Evolutionary conservation across 2,888 invertebrate genomes (phyloP), one percentile per base, ranked within the genome.

Genomic region (Drosophila ustulata): DNA sequence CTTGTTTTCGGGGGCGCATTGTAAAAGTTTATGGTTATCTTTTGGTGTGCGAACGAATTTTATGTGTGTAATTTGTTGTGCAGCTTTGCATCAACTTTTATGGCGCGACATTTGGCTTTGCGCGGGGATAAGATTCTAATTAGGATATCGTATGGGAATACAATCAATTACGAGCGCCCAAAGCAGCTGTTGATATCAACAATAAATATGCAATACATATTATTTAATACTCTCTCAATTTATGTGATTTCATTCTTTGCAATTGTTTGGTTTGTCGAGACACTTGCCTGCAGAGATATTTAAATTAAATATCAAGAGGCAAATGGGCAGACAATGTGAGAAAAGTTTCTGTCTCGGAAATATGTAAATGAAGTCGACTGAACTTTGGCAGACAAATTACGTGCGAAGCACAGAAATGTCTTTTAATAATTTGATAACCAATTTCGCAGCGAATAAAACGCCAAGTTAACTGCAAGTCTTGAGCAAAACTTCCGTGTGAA

Each of bases 21-120:
- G 77, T 88, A 70, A 76, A 82, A 76, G 71, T 85, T 88, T 82
- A 82, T 80, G 80, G 71, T 66, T 71, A 67, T 85, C 79, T 73
- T 69, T 82, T 37, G n/a, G 56, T 79, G 61, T 71, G 75, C 13
- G 28, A 13, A 7, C 56, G 51, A 50, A 11, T 73, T 78, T 68
- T 68, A 74, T 75, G 66, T 59, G 45, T 53, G 74, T 69, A 53
- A 75, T 78, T 75, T 78, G 59, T n/a, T 52, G 68, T 49, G 46
- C 30, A 57, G 49, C 78, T 45, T 56, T 51, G 41, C 68, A 67
- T 57, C 47, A 63, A 46, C 53, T 78, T 65, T 75, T 57, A 65
- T 74, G 69, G 68, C 59, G 64, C 64, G 52, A 61, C 61, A 64
- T 78, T 74, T 78, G 75, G 63, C 61, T 57, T 39, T 13, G 7